phyloP scores from a whole-genome alignment of 2,888 invertebrate genomes.

The Harpagoxenus sublaevis region DNA sequence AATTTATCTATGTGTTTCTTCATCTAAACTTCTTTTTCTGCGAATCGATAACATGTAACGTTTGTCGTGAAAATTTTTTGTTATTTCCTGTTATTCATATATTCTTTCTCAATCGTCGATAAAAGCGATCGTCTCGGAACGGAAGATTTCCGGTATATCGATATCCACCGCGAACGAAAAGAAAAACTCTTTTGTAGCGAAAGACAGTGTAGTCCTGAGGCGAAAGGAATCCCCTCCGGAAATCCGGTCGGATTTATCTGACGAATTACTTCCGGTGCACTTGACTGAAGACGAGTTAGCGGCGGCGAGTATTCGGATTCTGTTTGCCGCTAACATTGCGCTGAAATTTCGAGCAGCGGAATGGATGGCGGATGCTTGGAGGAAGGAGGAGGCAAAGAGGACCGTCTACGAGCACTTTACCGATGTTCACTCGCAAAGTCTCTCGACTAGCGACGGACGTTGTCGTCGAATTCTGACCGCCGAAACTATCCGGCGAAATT shows the following conservation, averaged over 20 bases:
- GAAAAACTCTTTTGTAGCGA: conserved; percentile 11
- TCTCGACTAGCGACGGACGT: conserved; percentile 19
- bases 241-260: conserved; percentile 49
- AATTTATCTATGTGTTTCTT: not conserved
- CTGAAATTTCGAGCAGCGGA: conserved; percentile 47
- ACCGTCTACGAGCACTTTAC: conserved; percentile 23
- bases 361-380: not conserved
- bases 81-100: not conserved
- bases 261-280: conserved; percentile 63
- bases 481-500: conserved; percentile 55
- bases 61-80: not conserved
- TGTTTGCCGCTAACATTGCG: conserved; percentile 30
- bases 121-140: not conserved
- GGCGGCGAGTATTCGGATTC: conserved; percentile 38
- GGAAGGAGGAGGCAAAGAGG: not conserved
- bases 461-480: conserved; percentile 50
- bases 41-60: no score
- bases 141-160: conserved; percentile 12
- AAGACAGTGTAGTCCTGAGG: conserved; percentile 12
- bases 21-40: not conserved
- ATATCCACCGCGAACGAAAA: conserved; percentile 17
- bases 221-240: conserved; percentile 41
- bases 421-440: conserved; percentile 51
- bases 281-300: conserved; percentile 56
- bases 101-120: conserved; percentile 24